Percentiles rank a stretch among this genome's conserved stretches.
These are phyloP conservation scores for Drosophila fulvimacula DNA, from an alignment of 2,888 invertebrate species.

Conservation along the genomic window DNA sequence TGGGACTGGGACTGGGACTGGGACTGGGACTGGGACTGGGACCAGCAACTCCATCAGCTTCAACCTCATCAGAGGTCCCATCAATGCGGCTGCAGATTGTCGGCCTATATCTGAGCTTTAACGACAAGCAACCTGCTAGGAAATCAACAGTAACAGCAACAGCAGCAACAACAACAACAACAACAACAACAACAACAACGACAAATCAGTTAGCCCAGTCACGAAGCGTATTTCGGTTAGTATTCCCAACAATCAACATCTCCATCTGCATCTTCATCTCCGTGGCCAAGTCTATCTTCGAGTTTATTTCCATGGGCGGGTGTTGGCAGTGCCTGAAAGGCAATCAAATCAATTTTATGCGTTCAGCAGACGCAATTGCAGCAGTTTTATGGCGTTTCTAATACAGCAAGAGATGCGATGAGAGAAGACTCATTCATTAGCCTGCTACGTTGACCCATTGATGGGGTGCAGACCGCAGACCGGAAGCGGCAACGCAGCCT, in stretches of 20 bases:
- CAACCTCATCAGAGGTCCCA: constrained; percentile 32
- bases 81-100: constrained; percentile 16
- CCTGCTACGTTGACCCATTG: constrained; percentile 52
- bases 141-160: constrained; percentile 38
- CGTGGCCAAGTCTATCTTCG: constrained; percentile 5
- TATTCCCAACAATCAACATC: constrained; percentile 27
- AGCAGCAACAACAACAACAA: background rate
- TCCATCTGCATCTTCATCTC: constrained; percentile 14
- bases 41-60: constrained; percentile 51
- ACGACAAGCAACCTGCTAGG: constrained; percentile 67
- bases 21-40: constrained; percentile 10
- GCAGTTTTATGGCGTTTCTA: constrained; percentile 74
- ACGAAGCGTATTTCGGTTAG: constrained; percentile 58
- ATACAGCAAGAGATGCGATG: constrained; percentile 46
- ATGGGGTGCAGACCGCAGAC: constrained; percentile 69
- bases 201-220: constrained; percentile 53
- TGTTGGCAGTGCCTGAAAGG: constrained; percentile 49
- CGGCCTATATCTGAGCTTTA: constrained; percentile 66
- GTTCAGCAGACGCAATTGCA: constrained; percentile 50
- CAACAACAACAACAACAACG: constrained; percentile 18
- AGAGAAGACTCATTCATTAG: constrained; percentile 54
- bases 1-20: no score
- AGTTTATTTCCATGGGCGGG: constrained; percentile 38
- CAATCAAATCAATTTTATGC: constrained; percentile 77
- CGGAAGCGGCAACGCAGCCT: constrained; percentile 64